A percentile compares a stretch with the other conserved stretches of the same genome.
Evolutionary conservation across 35 echinoderm and acorn worm genomes (phyloP).

Genomic region (Lytechinus pictus): DNA sequence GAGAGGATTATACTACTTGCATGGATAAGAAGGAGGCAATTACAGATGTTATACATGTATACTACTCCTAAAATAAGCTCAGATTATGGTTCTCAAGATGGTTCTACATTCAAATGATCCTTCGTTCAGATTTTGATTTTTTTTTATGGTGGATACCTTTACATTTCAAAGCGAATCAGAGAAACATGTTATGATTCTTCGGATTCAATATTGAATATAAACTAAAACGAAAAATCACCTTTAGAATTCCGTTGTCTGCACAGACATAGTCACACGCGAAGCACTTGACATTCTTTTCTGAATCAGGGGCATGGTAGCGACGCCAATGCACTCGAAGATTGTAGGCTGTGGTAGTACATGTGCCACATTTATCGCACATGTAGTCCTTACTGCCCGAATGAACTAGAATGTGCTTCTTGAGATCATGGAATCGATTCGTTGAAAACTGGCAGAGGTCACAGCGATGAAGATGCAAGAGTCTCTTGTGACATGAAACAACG

Average conservation of each 20-base stretch:
- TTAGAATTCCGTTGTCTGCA: constrained; percentile 85
- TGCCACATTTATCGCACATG: constrained; percentile 90
- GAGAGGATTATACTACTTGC: too few species aligned
- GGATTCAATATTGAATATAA: too few species aligned
- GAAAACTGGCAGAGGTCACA: constrained; percentile 81
- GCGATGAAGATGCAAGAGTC: constrained; percentile 73
- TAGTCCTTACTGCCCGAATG: constrained; percentile 77
- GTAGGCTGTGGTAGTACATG: constrained; percentile 76
- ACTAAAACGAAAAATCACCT: constrained; percentile 42
- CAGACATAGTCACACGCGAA: constrained; percentile 70
- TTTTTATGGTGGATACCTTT: too few species aligned
- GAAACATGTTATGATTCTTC: not conserved
- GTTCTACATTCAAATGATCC: too few species aligned
- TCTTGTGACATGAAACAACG: constrained; percentile 67
- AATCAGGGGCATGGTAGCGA: constrained; percentile 77
- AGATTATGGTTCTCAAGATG: too few species aligned
- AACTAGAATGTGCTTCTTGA: constrained; percentile 80
- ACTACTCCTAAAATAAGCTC: too few species aligned
- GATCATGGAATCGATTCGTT: constrained; percentile 75
- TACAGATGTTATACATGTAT: too few species aligned
- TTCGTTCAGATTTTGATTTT: too few species aligned
- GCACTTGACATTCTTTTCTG: constrained; percentile 77
- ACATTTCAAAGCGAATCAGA: not conserved
- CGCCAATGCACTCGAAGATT: constrained; percentile 79
- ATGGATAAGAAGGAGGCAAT: too few species aligned